These are phyloP conservation scores for Galagoides demidoff DNA, from an alignment of 2,797 vertebrate genomes.

Conservation along the genomic window DNA sequence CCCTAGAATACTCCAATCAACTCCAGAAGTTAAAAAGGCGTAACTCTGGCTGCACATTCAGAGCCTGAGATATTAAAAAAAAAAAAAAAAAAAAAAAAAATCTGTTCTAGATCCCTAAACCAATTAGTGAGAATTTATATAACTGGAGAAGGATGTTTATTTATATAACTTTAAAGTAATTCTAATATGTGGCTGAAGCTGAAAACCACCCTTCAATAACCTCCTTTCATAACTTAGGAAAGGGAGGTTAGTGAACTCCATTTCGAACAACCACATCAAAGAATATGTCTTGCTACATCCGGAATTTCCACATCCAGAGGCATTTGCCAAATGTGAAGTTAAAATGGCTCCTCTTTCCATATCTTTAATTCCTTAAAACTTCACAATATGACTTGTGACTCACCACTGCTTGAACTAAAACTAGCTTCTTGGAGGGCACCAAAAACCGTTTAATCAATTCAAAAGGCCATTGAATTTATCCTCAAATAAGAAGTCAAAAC, in stretches of 20 bases:
- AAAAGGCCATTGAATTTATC: background rate
- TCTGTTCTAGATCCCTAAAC: background rate
- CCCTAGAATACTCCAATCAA: background rate
- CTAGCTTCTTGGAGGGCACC: background rate
- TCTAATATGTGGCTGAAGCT: background rate
- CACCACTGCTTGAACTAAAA: background rate
- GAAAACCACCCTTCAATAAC: background rate
- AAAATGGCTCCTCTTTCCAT: background rate
- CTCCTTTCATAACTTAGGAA: background rate
- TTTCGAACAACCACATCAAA: background rate
- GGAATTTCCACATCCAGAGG: background rate
- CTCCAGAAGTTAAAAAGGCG: background rate
- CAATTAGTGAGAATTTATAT: background rate
- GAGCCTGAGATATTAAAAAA: background rate
- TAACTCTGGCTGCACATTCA: background rate
- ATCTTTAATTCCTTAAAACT: background rate
- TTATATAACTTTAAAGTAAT: background rate
- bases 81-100: background rate
- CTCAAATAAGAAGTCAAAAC: background rate
- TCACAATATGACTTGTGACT: background rate
- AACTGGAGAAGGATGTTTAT: background rate
- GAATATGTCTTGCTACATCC: fast-evolving
- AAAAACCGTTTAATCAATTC: background rate
- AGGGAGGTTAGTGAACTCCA: background rate
- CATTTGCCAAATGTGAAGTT: background rate